Percentiles rank a stretch among this genome's conserved stretches.
Evolutionary conservation across 2,113 vertebrate species (phyloP).

Genomic region (Passer montanus): DNA sequence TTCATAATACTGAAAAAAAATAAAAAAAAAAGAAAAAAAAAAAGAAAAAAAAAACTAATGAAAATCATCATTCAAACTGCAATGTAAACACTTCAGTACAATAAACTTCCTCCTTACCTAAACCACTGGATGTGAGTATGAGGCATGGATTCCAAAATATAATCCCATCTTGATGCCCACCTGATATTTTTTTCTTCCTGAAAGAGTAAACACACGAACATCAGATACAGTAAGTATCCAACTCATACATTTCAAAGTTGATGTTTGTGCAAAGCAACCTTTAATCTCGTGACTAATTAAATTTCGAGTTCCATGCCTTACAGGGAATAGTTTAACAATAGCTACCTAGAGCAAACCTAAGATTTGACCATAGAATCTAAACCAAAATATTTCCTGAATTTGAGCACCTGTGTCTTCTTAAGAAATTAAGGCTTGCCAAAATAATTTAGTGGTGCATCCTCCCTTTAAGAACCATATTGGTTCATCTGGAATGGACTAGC

Average conservation of each 20-base stretch:
- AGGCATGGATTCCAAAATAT: constrained; percentile 98
- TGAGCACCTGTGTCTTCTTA: background rate
- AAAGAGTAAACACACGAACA: background rate
- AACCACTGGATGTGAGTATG: constrained; percentile 99
- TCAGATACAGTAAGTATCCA: background rate
- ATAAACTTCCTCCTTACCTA: constrained; percentile 79
- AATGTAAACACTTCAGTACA: background rate
- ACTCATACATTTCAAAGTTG: background rate
- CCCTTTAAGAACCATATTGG: background rate
- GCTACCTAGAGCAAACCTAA: background rate
- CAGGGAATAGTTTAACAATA: background rate
- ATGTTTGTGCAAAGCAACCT: background rate
- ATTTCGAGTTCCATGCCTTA: background rate
- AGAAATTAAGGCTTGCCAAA: background rate
- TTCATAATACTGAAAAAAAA: constrained; percentile 91
- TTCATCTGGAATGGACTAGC: background rate
- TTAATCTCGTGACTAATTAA: background rate
- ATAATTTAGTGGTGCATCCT: background rate
- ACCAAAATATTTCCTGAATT: background rate
- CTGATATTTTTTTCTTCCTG: constrained; percentile 88
- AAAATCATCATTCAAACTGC: background rate
- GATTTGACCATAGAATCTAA: background rate
- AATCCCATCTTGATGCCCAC: constrained; percentile 99
- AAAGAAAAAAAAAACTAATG: background rate
- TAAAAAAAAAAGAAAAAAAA: background rate